Evolutionary conservation across 2,888 invertebrate genomes (phyloP).

Genomic region (Euplexia lucipara): DNA sequence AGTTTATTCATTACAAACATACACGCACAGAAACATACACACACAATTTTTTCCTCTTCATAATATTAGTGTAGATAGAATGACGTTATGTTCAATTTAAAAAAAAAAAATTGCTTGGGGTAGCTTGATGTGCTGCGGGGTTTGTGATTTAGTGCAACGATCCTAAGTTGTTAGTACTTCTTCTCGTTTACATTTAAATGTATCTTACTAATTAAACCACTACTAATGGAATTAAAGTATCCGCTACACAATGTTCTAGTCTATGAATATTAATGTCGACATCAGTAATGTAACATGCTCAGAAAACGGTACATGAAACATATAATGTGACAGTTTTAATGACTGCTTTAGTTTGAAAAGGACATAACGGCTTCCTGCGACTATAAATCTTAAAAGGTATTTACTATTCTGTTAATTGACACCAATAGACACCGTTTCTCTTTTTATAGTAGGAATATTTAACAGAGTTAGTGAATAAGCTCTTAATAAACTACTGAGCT

Average conservation of each 20-base stretch:
- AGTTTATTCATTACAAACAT: too few relatives aligned
- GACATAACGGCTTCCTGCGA: conserved; percentile 52
- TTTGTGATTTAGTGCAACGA: background rate
- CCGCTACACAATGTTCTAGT: conserved; percentile 26
- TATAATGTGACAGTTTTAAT: conserved; percentile 43
- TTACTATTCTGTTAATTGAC: conserved; percentile 52
- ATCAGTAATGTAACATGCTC: conserved; percentile 37
- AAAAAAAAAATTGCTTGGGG: too few relatives aligned
- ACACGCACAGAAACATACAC: too few relatives aligned
- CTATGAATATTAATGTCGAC: conserved; percentile 41
- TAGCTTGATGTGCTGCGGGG: too few relatives aligned
- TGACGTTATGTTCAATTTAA: too few relatives aligned
- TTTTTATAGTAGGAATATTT: conserved; percentile 6
- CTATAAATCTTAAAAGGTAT: conserved; percentile 51
- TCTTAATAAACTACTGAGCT: too few relatives aligned
- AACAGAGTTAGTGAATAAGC: background rate
- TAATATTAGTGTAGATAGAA: too few relatives aligned
- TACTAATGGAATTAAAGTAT: conserved; percentile 21
- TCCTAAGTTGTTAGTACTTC: background rate
- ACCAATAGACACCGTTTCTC: conserved; percentile 36
- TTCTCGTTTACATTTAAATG: background rate
- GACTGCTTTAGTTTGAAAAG: conserved; percentile 46
- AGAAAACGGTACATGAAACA: conserved; percentile 50
- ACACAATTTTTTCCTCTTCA: too few relatives aligned
- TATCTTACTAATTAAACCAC: background rate